Percentiles rank a stretch among this genome's conserved stretches.
Evolutionary conservation across 2,113 vertebrate genomes (phyloP).

Genomic region (Strix aluco): DNA sequence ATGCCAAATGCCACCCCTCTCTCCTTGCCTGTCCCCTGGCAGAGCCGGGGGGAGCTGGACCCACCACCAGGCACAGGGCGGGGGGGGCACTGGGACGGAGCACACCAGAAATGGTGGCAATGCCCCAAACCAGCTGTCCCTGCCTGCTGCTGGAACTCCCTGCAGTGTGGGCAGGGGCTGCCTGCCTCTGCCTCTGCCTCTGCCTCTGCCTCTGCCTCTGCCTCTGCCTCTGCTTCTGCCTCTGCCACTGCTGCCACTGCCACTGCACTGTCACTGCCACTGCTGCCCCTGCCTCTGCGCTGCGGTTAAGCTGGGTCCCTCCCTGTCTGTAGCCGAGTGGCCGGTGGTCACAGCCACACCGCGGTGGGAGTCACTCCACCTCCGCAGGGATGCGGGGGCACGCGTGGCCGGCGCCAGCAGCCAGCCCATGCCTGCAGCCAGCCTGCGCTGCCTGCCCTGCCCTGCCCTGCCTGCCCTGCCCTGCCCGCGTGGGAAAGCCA

Average conservation of each 20-base stretch:
- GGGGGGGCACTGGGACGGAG: neutral
- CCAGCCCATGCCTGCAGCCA: neutral
- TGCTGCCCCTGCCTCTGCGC: neutral
- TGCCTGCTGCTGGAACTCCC: neutral
- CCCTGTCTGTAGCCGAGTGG: neutral
- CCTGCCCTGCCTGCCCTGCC: too few relatives aligned
- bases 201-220: too few relatives aligned
- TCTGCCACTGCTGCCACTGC: neutral
- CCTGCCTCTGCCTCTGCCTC: neutral
- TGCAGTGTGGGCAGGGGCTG: neutral
- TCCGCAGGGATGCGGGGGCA: neutral
- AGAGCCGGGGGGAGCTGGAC: rapidly evolving
- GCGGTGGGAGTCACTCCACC: rapidly evolving
- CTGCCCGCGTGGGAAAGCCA: neutral
- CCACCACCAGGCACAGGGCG: neutral
- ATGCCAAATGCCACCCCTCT: neutral
- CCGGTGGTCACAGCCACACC: rapidly evolving
- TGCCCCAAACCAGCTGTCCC: neutral
- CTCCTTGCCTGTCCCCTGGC: neutral
- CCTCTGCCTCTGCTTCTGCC: neutral
- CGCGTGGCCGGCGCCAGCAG: rapidly evolving
- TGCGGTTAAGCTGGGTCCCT: neutral
- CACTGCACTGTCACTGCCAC: neutral
- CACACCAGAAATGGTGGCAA: neutral
- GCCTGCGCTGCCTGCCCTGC: neutral